Evolutionary conservation across 2,797 vertebrate species (phyloP), one percentile per base, ranked within the genome.

Genomic region (Pseudomugil tenellus): DNA sequence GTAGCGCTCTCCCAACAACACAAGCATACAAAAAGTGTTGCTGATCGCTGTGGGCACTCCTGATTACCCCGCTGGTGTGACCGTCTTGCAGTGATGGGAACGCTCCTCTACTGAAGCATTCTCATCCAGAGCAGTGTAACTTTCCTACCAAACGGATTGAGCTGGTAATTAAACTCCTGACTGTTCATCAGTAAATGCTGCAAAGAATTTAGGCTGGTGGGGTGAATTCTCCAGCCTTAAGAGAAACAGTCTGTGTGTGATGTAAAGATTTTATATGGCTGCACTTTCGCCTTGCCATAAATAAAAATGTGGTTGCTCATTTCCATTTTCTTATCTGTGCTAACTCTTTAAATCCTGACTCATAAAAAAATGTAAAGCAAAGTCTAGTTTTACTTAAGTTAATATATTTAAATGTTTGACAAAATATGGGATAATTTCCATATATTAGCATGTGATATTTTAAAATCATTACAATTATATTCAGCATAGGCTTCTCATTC

Each of bases 21-120:
- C n/a, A 11, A 31, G 54, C 25, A 21, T 37, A 34, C 35, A 35
- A 37, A n/a, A 34, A 35, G 55, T 37, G 25, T 13, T 21, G n/a
- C n/a, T n/a, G n/a, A 10, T 9, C 55, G 55, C 35, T 37, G 32
- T 57, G 55, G 32, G 32, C 55, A n/a, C 55, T 37, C 55, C 55
- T 57, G 55, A 57, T 57, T 57, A 37, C 55, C n/a, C 19, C 32
- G 5, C n/a, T 35, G 55, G 31, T 57, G 32, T 35, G 25, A 57
- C 35, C 23, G 32, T 23, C 32, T 34, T 37, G n/a, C 12, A 21
- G 32, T 57, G 55, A 57, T 35, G 11, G 55, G 31, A 35, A 57
- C 16, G 3, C 32, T 35, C 5, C 29, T 23, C n/a, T 11, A 35
- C 6, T 34, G 55, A 32, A 57, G 55, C 21, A 23, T 23, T 23